Evolutionary conservation across 2,113 vertebrate species (phyloP), one percentile per base, ranked within the genome.

Genomic region (Poeciliopsis turrubarensis): DNA sequence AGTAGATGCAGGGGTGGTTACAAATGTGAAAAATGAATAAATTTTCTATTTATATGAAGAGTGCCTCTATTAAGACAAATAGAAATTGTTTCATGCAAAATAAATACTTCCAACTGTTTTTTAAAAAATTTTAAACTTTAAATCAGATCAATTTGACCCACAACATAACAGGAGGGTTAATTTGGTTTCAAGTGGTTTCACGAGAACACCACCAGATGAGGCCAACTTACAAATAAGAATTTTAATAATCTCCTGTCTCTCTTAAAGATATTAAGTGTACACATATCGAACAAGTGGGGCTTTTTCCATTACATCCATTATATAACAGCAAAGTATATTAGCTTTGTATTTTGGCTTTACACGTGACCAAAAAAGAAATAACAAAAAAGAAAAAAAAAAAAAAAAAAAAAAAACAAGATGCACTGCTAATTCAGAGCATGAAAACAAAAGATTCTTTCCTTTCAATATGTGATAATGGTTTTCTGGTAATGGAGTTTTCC

Each of bases 151-250:
- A 31, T 31, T 31, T 31, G 30, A 31, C 30, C 30, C 30, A 31
- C 30, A 31, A 31, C 30, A 31, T 4, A 31, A 31, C 4, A 31
- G 30, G 30, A 31, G 30, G 3, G 30, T 31, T 89, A 80, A 91
- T 91, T 89, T 85, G 81, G 75, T 60, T 72, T 75, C 26, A 68
- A 89, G 88, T 86, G 84, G 72, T 77, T 90, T 77, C 26, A 63
- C 87, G 80, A 84, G 78, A 73, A 81, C 80, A 85, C 84, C 79
- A 84, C 65, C 88, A 88, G 83, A 91, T 90, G 90, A 87, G 86
- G 27, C 83, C 80, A 76, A 85, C 73, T 69, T 82, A 82, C 88
- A 86, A 89, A 86, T 9, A 73, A 47, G 64, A 78, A 83, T 84
- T 81, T 72, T 83, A 76, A 69, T 65, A 75, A 72, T 81, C 73